Evolutionary conservation across 2,888 invertebrate species (phyloP), one percentile per base, ranked within the genome.

Genomic region (Tetragnatha montana): DNA sequence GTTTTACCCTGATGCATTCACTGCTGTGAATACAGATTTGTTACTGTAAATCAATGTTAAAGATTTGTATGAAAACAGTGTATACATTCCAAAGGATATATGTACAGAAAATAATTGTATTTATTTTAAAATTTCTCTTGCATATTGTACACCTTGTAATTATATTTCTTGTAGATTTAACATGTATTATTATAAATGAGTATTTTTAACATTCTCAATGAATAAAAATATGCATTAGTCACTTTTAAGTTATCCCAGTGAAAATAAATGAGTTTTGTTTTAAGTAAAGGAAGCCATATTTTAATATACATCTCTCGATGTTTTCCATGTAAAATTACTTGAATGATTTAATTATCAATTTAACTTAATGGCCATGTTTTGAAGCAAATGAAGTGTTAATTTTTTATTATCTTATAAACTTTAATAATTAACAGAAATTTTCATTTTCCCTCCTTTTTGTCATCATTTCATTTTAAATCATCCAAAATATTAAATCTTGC

Each of bases 1-100:
- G 68, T 88, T 88, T 79, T 74, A 51, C 73, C 74, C 17, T 71
- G 68, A 51, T 35, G 35, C 10, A 81, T 12, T 21, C 51, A 70
- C 75, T 79, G 21, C 51, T 88, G 83, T 84, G 88, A 88, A 88
- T 84, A 88, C 83, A 71, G 70, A 51, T 21, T n/a, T 71, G 71
- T 49, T 69, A 75, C 60, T 80, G 49, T 87, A 81, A 82, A 70
- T 78, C 71, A 74, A n/a, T 76, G 71, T 80, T 68, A 17, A 87
- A 35, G 60, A 75, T 75, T 83, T 47, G 47, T 35, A 49, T 22
- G n/a, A 86, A 80, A 80, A 70, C 75, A 78, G 78, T 86, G 86
- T 80, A 86, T 73, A 86, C 86, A 86, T 86, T 86, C 86, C 86
- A 86, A 86, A 60, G 70, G 49, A 69, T 69, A 71, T 71, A 14